A percentile compares a stretch with the other conserved stretches of the same genome.
Conservation (phyloP, 2,113 vertebrate species). For the Laticauda colubrina region DNA sequence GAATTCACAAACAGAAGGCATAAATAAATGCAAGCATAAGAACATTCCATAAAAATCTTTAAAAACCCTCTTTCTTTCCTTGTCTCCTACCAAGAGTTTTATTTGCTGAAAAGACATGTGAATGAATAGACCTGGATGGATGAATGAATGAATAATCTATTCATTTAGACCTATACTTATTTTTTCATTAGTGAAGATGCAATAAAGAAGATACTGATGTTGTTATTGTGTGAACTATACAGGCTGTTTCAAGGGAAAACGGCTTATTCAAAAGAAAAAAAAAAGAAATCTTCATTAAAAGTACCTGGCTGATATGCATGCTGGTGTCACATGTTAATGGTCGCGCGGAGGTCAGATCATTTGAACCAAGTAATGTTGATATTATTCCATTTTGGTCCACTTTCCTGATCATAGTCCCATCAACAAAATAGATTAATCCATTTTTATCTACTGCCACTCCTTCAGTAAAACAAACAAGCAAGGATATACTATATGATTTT, state of each 20-base stretch:
- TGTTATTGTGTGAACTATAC: neutral
- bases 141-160: neutral
- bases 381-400: conserved; percentile 96
- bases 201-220: neutral
- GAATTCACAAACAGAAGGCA: neutral
- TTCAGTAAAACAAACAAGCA: conserved; percentile 64
- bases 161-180: neutral
- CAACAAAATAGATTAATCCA: conserved; percentile 95
- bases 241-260: neutral
- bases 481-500: conserved; percentile 12
- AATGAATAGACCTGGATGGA: neutral
- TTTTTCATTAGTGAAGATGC: neutral
- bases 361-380: conserved; percentile 93
- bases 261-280: neutral
- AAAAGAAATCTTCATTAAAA: neutral
- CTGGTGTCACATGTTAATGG: conserved; percentile 93
- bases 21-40: neutral
- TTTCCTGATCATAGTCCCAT: conserved; percentile 95
- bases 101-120: neutral
- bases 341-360: conserved; percentile 92
- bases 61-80: neutral
- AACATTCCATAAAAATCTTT: neutral
- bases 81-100: neutral
- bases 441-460: conserved; percentile 94
- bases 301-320: conserved; percentile 98